Base-by-base conservation (phyloP, 2,888 invertebrate genomes). In the Drosophila stalkeri region DNA sequence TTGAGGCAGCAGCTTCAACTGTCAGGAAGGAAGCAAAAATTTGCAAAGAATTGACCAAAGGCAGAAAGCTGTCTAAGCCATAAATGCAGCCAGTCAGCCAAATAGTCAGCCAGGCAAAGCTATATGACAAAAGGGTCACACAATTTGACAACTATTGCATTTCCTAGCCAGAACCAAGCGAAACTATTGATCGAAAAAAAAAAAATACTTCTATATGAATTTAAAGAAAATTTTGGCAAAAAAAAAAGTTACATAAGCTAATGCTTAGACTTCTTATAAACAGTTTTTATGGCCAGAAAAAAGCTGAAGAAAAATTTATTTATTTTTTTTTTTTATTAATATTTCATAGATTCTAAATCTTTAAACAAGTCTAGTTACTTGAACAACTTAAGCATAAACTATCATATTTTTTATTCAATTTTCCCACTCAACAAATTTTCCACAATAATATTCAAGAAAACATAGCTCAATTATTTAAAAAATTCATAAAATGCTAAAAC, bases 11-110 rank as follows among this genome's bases (percentile, higher is more conserved):
- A 6, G 54, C 39, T 54, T 37, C 37, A 37, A n/a, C 54, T 54
- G 33, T 35, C 51, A 51, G 64, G 64, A 64, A 46, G 73, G 55
- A 64, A 54, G 43, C 49, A 43, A 39, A 46, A 67, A 61, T 63
- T 63, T 66, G 64, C 57, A 64, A 72, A 74, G 57, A 60, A 72
- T 74, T 77, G 65, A 71, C 66, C 79, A 79, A 69, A 64, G 56
- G 66, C 66, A 47, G 14, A 64, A 78, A 72, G 67, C 78, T 80
- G 85, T 85, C 76, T 57, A 74, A 84, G 59, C 67, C 85, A 84
- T 72, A 77, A 86, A 72, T 66, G 80, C 75, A 78, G 66, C 7
- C 20, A 27, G 46, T 1, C 47, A 47, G 46, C 1, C 47, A 23
- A 11, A 2, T 16, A 33, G 33, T 33, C 9, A 27, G 47, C 0